Evolutionary conservation across 2,113 vertebrate species (phyloP), one percentile per base, ranked within the genome.

Genomic region (Nipponia nippon): DNA sequence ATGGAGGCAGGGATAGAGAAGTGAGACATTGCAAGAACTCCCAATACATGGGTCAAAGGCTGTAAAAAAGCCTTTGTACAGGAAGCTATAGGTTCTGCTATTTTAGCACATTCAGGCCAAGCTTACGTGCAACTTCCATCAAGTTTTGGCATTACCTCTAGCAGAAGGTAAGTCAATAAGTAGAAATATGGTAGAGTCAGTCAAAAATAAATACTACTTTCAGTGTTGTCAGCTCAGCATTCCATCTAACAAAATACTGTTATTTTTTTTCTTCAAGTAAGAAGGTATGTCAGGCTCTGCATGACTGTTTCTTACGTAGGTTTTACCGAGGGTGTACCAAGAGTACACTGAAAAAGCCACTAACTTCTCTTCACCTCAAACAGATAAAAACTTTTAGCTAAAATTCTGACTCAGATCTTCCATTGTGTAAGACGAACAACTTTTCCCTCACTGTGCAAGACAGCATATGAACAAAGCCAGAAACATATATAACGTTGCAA

Each of bases 401-500:
- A 80, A 83, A 50, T 11, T 40, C 21, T 71, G 30, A 85, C 27
- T 85, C 25, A 6, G 19, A 40, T 17, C 25, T 56, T 71, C 58
- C 62, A 30, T 46, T 53, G 22, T 7, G 0, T 32, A 52, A 58
- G 11, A n/a, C 44, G 42, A 84, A 38, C 11, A 40, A 62, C 17
- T 70, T 49, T 10, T 40, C 36, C 66, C 42, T 67, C 8, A 15
- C 21, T 19, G 7, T 67, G 38, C 18, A 34, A 70, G 36, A 77
- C 11, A 21, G 27, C 13, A 14, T 34, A 15, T 47, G 29, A 83
- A 63, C 2, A 4, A 76, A 86, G 26, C 44, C 49, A 67, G 29
- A 22, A 46, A 25, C 63, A 85, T 29, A 65, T 32, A 30, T 2
- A 53, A 38, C 0, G 0, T 1, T 62, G 30, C 18, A 62, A 44